Percentiles rank a stretch among this genome's conserved stretches.
Conservation (phyloP, 2,888 invertebrate genomes). For the Cryptops parisi region DNA sequence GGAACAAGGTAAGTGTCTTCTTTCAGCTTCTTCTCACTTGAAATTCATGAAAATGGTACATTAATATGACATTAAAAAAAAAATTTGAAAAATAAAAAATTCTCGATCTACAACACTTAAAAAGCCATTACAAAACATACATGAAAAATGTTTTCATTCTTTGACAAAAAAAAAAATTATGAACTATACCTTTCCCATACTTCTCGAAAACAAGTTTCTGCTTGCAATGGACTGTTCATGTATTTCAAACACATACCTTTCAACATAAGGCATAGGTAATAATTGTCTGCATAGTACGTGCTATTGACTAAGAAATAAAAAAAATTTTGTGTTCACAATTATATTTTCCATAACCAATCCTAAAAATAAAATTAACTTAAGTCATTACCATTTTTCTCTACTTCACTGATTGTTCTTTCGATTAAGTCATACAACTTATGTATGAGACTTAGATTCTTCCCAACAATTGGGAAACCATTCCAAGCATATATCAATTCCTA, state of each 20-base stretch:
- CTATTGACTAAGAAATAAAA: neutral
- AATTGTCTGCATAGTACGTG: conserved; percentile 47
- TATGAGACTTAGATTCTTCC: conserved; percentile 45
- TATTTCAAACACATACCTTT: conserved; percentile 70
- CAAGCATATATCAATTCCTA: conserved; percentile 77
- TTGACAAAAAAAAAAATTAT: too few species aligned
- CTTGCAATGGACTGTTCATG: conserved; percentile 59
- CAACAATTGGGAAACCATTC: conserved; percentile 76
- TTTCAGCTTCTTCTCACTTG: conserved; percentile 49
- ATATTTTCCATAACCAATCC: neutral
- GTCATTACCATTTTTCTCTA: conserved; percentile 27
- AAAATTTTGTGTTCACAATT: neutral
- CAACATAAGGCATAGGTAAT: conserved; percentile 55
- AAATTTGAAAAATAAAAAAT: neutral
- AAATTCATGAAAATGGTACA: neutral
- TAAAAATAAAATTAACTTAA: neutral
- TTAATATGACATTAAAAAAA: neutral
- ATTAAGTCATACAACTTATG: conserved; percentile 43
- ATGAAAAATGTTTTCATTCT: too few species aligned
- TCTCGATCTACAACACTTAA: neutral
- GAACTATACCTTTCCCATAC: conserved; percentile 45
- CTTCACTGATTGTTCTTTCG: conserved; percentile 36
- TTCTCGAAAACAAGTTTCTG: conserved; percentile 54
- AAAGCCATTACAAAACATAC: too few species aligned
- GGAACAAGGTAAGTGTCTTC: conserved; percentile 74